A percentile compares a stretch with the other conserved stretches of the same genome.
These are phyloP conservation scores for Peromyscus polionotus DNA, from an alignment of 2,113 vertebrate genomes.

Conservation along the genomic window DNA sequence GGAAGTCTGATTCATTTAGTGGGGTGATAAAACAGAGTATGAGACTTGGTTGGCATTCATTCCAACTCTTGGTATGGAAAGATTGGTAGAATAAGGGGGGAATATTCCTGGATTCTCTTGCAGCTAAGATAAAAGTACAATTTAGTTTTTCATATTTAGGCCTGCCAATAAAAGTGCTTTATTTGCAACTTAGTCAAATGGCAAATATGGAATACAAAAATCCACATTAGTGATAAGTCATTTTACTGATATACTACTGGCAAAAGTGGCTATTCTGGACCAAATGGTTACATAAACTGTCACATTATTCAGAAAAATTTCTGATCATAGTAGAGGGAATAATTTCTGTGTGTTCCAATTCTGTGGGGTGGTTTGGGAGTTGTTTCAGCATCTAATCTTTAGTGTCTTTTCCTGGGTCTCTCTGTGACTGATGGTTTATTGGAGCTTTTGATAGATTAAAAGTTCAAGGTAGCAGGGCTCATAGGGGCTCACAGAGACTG, in stretches of 20 bases:
- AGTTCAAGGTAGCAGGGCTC: not conserved
- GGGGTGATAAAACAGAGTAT: not conserved
- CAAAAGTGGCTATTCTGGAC: not conserved
- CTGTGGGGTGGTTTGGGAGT: not conserved
- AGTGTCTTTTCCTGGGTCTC: not conserved
- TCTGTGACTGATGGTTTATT: not conserved
- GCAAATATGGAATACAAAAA: not conserved
- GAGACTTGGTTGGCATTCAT: not conserved
- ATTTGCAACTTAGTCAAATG: slow-evolving; percentile 8
- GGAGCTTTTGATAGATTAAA: slow-evolving; percentile 41
- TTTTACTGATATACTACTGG: not conserved
- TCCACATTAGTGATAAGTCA: not conserved
- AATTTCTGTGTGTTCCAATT: not conserved
- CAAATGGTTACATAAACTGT: not conserved
- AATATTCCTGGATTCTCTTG: not conserved
- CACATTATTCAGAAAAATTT: slow-evolving; percentile 22
- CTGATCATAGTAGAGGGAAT: not conserved
- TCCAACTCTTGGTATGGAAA: not conserved
- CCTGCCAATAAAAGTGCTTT: not conserved
- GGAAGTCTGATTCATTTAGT: slow-evolving; percentile 1
- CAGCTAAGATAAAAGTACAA: not conserved
- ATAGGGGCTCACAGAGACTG: not conserved
- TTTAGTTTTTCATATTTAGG: not conserved
- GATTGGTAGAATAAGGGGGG: not conserved
- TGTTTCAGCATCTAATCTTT: not conserved